phyloP scores from a whole-genome alignment of 2,888 invertebrate genomes.

The Philereme transversata region DNA sequence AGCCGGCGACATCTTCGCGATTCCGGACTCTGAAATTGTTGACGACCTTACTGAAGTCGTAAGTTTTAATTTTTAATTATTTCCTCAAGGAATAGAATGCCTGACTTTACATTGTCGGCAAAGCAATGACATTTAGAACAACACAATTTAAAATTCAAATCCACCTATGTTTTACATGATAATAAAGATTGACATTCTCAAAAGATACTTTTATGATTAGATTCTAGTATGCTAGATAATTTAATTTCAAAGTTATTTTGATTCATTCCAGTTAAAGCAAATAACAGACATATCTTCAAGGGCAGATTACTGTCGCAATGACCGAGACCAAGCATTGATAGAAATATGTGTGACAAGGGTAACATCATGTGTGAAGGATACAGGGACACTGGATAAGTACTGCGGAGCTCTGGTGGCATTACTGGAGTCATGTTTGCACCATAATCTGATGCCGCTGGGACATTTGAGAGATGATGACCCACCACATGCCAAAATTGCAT shows the following conservation, averaged over 20 bases:
- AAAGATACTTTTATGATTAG: conserved; percentile 30
- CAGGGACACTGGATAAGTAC: conserved; percentile 93
- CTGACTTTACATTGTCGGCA: not conserved
- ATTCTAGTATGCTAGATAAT: conserved; percentile 9
- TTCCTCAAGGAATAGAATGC: not conserved
- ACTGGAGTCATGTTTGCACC: conserved; percentile 93
- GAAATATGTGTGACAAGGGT: conserved; percentile 97
- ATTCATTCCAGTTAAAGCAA: conserved; percentile 84
- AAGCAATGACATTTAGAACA: conserved; percentile 21
- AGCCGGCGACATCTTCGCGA: conserved; percentile 95
- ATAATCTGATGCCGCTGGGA: conserved; percentile 91
- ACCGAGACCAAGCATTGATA: conserved; percentile 96
- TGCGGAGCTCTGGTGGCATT: conserved; percentile 92
- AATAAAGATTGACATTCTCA: conserved; percentile 26
- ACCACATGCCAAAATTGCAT: conserved; percentile 97
- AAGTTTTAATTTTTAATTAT: conserved; percentile 52
- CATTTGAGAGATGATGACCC: conserved; percentile 92
- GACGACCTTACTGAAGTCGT: conserved; percentile 93
- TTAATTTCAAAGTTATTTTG: conserved; percentile 5
- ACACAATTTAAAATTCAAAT: conserved; percentile 30
- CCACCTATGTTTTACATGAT: conserved; percentile 22
- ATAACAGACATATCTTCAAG: conserved; percentile 92
- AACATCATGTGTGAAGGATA: conserved; percentile 95
- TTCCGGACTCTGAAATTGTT: conserved; percentile 93
- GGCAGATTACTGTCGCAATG: conserved; percentile 92